Conservation (phyloP, 2,888 invertebrate genomes). For the Caenorhabditis zanzibari region DNA sequence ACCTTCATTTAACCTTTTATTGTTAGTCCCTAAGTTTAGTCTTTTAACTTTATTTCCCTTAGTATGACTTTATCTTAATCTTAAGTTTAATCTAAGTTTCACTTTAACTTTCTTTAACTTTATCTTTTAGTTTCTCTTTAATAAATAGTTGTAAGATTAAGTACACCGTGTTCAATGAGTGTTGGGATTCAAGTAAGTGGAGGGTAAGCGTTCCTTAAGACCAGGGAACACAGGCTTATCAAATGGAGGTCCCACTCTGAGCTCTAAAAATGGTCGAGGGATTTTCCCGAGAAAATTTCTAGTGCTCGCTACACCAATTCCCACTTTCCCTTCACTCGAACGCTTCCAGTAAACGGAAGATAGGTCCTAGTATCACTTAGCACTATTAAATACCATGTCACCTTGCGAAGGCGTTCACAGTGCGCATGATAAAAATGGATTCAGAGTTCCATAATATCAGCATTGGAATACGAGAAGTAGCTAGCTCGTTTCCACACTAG, state of each 20-base stretch:
- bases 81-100: no score
- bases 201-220: constrained; percentile 7
- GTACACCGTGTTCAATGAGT: constrained; percentile 5
- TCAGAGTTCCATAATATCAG: no score
- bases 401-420: no score
- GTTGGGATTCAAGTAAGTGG: constrained; percentile 4
- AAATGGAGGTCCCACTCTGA: constrained; percentile 5
- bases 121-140: no score
- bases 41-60: no score
- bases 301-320: not conserved
- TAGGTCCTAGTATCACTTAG: not conserved
- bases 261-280: not conserved
- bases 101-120: no score
- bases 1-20: no score
- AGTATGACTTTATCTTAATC: no score
- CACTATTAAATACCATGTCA: not conserved
- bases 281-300: not conserved
- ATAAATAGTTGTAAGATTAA: not conserved
- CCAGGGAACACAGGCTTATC: constrained; percentile 1
- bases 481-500: no score
- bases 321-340: constrained; percentile 5
- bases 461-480: no score
- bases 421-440: no score
- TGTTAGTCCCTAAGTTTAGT: no score
- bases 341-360: constrained; percentile 5